Evolutionary conservation across 2,113 vertebrate genomes (phyloP).

Genomic region (Mesoclemmys tuberculata): DNA sequence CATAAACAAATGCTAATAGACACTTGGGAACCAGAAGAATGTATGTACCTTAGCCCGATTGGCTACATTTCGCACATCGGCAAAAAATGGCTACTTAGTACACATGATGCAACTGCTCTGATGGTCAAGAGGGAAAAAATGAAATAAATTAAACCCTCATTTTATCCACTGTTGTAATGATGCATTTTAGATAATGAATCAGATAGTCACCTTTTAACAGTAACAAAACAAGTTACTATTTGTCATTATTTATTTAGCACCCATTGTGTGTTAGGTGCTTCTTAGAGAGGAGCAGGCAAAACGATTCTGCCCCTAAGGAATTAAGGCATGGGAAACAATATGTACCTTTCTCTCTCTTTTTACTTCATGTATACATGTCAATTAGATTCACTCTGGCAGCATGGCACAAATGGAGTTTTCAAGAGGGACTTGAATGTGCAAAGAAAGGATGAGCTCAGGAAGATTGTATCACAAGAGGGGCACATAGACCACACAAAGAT

Average conservation of each 20-base stretch:
- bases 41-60: neutral
- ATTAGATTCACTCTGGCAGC: neutral
- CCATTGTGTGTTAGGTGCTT: neutral
- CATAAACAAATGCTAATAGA: conserved; percentile 31
- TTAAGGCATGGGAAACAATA: neutral
- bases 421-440: neutral
- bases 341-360: neutral
- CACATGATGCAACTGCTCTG: neutral
- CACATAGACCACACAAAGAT: accelerated
- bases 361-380: accelerated
- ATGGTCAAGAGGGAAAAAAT: neutral
- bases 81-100: conserved; percentile 4
- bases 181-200: neutral
- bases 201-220: neutral
- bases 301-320: neutral
- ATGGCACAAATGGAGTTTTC: neutral
- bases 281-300: neutral
- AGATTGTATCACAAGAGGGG: neutral
- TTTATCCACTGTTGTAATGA: neutral
- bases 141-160: neutral
- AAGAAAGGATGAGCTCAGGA: neutral
- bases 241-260: neutral
- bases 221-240: neutral
- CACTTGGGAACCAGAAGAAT: neutral
- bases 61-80: neutral